Base-by-base conservation (phyloP, 2,113 vertebrate species). In the Gavia stellata region DNA sequence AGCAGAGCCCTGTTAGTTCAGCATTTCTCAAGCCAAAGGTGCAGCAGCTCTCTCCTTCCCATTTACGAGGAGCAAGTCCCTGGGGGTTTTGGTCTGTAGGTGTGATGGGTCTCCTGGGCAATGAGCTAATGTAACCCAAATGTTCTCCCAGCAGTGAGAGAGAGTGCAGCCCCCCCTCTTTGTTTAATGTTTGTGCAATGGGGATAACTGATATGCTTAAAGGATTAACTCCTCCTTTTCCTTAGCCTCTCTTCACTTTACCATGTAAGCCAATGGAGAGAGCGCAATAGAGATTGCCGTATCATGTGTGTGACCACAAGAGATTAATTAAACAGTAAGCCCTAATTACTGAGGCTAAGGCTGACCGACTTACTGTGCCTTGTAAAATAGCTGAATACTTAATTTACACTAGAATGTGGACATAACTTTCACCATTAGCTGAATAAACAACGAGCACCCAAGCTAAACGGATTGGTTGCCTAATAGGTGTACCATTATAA, bases 281-380 rank as follows among this genome's bases (percentile, higher is more conserved):
- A 36, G 61, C 1, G 28, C 2, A 10, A 19, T 12, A 45, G 77
- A 85, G 63, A 53, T 50, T 56, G 66, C 73, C 47, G 44, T 17
- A 34, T 81, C 4, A 5, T 52, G 45, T 25, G 38, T 45, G 40
- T 47, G 81, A 88, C 96, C 95, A 90, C 96, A 70, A 92, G 95
- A 95, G 95, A 95, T 92, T 97, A 96, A 95, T 97, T 96, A 97
- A 96, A 91, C 89, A 59, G 81, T 18, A 87, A 97, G 66, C 91
- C 87, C 89, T 96, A 94, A 97, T 96, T 97, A 96, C 78, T 6
- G 84, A 92, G 78, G 96, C 92, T 94, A 95, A 92, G 95, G 95
- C 94, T 97, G 96, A 95, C 94, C 55, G 92, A 95, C 91, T 95
- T 95, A 62, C 62, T 3, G 81, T 4, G 94, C 38, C 94, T 94